Percentiles rank a stretch among this genome's conserved stretches.
phyloP scores from a whole-genome alignment of 2,888 invertebrate genomes.

The Chrysotoxum bicinctum region DNA sequence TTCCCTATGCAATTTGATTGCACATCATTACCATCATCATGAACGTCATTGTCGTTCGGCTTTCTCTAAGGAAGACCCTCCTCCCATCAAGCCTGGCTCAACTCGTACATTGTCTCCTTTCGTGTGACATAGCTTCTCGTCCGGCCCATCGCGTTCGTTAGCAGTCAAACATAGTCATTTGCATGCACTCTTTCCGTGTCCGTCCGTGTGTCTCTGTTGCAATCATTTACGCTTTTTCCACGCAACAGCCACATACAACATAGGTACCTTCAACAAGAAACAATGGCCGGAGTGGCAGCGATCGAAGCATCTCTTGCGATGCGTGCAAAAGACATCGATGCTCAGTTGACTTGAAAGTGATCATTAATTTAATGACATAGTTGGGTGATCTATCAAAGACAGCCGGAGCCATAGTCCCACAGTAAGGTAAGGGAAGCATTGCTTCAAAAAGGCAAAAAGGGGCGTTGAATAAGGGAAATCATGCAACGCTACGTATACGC shows the following conservation, averaged over 20 bases:
- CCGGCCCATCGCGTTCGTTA: conserved; percentile 31
- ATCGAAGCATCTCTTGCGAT: conserved; percentile 54
- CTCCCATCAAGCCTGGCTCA: conserved; percentile 30
- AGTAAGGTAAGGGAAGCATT: conserved; percentile 42
- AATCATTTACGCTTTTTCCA: conserved; percentile 67
- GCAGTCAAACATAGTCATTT: conserved; percentile 61
- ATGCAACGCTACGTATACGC: background rate
- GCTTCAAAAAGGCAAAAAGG: conserved; percentile 39
- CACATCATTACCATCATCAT: conserved; percentile 42
- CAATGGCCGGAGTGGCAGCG: conserved; percentile 18
- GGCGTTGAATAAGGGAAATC: conserved; percentile 31
- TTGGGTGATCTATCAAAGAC: conserved; percentile 59
- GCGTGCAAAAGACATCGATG: conserved; percentile 72
- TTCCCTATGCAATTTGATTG: conserved; percentile 64
- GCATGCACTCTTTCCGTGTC: conserved; percentile 48
- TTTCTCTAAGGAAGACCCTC: conserved; percentile 59
- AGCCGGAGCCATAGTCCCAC: background rate
- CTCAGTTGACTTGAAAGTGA: conserved; percentile 72
- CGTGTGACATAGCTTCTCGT: conserved; percentile 69
- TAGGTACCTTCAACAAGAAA: background rate
- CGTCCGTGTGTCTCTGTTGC: conserved; percentile 10
- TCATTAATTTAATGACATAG: conserved; percentile 67
- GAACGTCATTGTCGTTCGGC: conserved; percentile 29
- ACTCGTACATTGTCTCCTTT: conserved; percentile 49
- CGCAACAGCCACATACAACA: conserved; percentile 5